Evolutionary conservation across 2,797 vertebrate species (phyloP), one percentile per base, ranked within the genome.

Genomic region (Hypotaenidia philippensis): DNA sequence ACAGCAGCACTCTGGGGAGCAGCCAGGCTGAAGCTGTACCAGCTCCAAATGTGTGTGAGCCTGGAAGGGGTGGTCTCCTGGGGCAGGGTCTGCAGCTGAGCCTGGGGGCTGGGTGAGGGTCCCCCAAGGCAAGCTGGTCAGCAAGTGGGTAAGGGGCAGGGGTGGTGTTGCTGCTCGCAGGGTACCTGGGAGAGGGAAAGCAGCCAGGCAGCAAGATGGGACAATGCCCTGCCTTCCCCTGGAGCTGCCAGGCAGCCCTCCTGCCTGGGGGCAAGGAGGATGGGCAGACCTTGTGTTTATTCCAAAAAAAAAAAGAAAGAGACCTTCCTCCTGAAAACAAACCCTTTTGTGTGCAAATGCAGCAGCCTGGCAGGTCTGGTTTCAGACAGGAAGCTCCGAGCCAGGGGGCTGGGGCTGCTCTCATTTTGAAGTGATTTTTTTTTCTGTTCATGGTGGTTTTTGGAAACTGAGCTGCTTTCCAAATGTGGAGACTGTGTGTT

Each of bases 261-360:
- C 75, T 6, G 20, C 55, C 11, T 10, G 2, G 5, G 7, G 59
- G 59, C 80, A 45, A 29, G 57, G 87, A 91, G 83, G 82, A 90
- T 83, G 84, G 87, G 89, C 82, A 91, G 68, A 64, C 53, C 56
- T 31, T 29, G 32, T 87, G 85, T 95, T 97, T 94, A 94, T 65
- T 89, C 40, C 65, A 45, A 45, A 20, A 20, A 20, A 45, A 21
- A 45, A 45, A 45, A 21, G 21, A 81, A 83, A 52, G 40, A 88
- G 84, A 81, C 65, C 69, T 94, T 88, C 94, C 87, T 86, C 72
- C 60, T 1, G 4, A 63, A 95, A 93, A 45, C 80, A 91, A 95
- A 95, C 41, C 69, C 77, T 61, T 95, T 90, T 90, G 91, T 94
- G 74, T 95, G 95, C 76, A 92, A 85, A 89, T 74, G 68, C 45